Evolutionary conservation across 2,888 invertebrate genomes (phyloP), one percentile per base, ranked within the genome.

Genomic region (Trileptium ribeirensis): DNA sequence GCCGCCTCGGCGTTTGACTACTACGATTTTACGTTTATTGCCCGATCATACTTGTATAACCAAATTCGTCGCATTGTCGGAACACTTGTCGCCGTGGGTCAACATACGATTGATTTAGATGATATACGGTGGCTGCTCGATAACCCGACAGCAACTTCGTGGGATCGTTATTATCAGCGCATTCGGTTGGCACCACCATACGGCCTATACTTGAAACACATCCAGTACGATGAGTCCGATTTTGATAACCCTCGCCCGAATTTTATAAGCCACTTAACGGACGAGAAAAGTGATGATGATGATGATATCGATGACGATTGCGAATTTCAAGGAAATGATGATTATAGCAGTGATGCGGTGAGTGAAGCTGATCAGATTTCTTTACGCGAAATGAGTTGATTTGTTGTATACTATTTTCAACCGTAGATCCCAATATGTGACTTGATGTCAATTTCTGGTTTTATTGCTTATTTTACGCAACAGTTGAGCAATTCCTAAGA

Each of bases 51-150:
- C 90, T 90, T 95, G 2, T 94, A 94, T 87, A 93, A 93, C 87
- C 95, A 95, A 92, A 94, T 94, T 70, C 92, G 95, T 79, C 92
- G 94, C 82, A 94, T 94, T 88, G 91, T 94, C 81, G 93, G 92
- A 67, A 89, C 92, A 1, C 87, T 94, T 74, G 88, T 93, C 79
- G 90, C 92, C 1, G 91, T 93, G 0, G 94, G 92, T 2, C 88
- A 88, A 82, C 92, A 92, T 79, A 90, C 88, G 85, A 88, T 94
- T 74, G 91, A 91, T 40, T 89, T 91, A 74, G 91, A 91, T 84
- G 92, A 93, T 86, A 90, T 95, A 82, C 91, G 92, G 87, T 91
- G 92, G 86, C 93, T 95, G 94, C 90, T 95, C 80, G 93, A 94
- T 87, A 91, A 94, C 70, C 95, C 95, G 0, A 93, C 93, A 0